Conservation (phyloP, 2,797 vertebrate genomes). For the Chiroxiphia lanceolata region DNA sequence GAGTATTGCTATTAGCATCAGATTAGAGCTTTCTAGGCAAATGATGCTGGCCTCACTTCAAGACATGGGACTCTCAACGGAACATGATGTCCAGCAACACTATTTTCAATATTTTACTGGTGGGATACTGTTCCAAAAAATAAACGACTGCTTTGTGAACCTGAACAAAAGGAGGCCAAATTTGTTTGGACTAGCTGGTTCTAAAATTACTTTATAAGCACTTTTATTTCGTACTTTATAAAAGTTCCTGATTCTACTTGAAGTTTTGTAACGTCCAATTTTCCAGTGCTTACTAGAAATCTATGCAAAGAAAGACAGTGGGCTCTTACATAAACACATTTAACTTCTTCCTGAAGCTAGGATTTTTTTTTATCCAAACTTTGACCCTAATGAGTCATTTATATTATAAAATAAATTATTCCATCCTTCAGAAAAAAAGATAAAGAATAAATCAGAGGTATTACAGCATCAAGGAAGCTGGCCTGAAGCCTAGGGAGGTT, state of each 20-base stretch:
- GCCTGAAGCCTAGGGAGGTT: neutral
- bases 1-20: neutral
- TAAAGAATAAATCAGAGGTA: neutral
- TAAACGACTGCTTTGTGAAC: neutral
- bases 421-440: neutral
- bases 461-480: neutral
- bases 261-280: neutral
- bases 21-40: neutral
- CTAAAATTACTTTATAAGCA: neutral
- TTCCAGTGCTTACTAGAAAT: neutral
- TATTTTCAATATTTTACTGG: neutral
- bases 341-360: neutral
- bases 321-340: neutral
- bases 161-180: neutral
- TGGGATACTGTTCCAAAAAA: neutral
- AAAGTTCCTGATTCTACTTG: neutral
- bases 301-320: neutral
- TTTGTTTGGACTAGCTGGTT: neutral
- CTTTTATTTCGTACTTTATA: neutral
- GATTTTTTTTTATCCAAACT: neutral
- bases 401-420: neutral
- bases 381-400: neutral
- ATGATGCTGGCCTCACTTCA: neutral
- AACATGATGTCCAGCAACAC: neutral
- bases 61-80: neutral